These are phyloP conservation scores for Bos javanicus DNA, from an alignment of 2,113 vertebrate genomes.

Conservation along the genomic window DNA sequence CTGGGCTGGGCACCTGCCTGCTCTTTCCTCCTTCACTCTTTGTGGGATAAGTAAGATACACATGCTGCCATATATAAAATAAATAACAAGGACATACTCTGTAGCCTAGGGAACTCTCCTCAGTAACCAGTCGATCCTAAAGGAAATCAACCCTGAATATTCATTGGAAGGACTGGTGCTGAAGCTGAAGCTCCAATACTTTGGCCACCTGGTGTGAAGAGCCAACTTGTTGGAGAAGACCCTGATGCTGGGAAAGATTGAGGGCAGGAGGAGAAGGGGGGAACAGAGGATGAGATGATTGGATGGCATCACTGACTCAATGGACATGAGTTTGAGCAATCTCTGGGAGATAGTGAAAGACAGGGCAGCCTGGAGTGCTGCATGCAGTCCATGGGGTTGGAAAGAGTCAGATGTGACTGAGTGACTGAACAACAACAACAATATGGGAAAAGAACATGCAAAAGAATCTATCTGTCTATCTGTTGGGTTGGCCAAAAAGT, in stretches of 20 bases:
- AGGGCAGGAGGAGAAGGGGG: neutral
- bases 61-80: neutral
- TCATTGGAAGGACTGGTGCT: neutral
- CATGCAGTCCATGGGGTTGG: neutral
- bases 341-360: neutral
- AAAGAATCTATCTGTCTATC: neutral
- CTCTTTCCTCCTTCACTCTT: neutral
- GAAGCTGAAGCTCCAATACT: neutral
- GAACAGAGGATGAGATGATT: neutral
- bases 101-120: neutral
- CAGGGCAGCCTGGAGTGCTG: neutral
- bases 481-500: neutral
- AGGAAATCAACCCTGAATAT: neutral
- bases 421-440: neutral
- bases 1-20: rapidly evolving
- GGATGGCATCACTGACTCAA: neutral
- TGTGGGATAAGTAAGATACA: neutral
- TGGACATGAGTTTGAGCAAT: neutral
- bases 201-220: neutral
- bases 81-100: neutral
- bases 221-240: neutral
- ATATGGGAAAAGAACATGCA: neutral
- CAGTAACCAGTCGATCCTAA: neutral
- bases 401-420: neutral
- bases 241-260: neutral